phyloP scores from a whole-genome alignment of 2,113 vertebrate species.

The Maccullochella peelii region DNA sequence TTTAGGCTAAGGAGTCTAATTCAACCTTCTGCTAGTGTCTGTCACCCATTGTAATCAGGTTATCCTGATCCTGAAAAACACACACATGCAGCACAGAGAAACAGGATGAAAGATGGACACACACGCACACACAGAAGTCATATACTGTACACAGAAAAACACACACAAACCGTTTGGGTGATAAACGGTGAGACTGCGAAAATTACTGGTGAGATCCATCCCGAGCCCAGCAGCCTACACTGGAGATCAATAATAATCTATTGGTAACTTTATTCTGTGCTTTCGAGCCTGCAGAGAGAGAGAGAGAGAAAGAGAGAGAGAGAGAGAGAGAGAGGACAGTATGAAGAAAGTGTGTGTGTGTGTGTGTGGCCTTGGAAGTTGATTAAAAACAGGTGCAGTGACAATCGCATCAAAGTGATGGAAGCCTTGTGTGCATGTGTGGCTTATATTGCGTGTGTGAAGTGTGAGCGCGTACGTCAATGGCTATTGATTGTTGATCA shows the following conservation, averaged over 20 bases:
- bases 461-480: conserved; percentile 24
- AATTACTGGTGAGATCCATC: conserved; percentile 76
- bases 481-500: conserved; percentile 81
- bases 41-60: conserved; percentile 51
- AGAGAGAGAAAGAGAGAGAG: conserved; percentile 9
- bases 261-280: conserved; percentile 66
- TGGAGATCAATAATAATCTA: conserved; percentile 81
- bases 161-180: conserved; percentile 68
- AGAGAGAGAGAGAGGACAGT: conserved; percentile 44
- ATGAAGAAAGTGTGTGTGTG: conserved; percentile 65
- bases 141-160: conserved; percentile 45
- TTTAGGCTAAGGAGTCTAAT: conserved; percentile 37
- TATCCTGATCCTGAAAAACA: background rate
- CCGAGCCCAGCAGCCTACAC: conserved; percentile 57
- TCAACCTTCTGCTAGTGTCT: conserved; percentile 33
- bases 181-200: conserved; percentile 72
- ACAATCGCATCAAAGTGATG: conserved; percentile 81
- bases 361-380: conserved; percentile 79
- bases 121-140: background rate
- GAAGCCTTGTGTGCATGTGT: conserved; percentile 55
- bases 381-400: conserved; percentile 82
- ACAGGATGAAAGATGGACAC: conserved; percentile 27
- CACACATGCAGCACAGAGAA: conserved; percentile 11
- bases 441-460: conserved; percentile 15
- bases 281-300: conserved; percentile 24